Evolutionary conservation across 2,888 invertebrate species (phyloP), one percentile per base, ranked within the genome.

Genomic region (Erebia aethiops): DNA sequence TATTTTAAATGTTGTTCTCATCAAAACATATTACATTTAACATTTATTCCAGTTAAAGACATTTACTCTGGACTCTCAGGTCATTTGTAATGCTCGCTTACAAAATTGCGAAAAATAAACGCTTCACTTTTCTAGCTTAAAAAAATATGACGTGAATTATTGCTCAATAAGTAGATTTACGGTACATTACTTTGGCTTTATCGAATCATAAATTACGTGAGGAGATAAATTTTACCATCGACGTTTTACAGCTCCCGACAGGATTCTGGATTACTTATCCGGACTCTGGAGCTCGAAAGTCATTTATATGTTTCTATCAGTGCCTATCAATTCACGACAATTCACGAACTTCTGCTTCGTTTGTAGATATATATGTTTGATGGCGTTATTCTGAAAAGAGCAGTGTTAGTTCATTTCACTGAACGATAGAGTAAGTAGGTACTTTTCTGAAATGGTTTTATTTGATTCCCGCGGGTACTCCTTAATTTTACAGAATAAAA

Each of bases 181-280:
- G 62, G 62, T 49, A 62, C 49, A 62, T 62, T 62, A 49, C 49
- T 62, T 62, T 49, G 16, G 21, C 21, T 49, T 62, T 62, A 62
- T 62, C 62, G 62, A 62, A 62, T 62, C 46, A 46, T 62, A 62
- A 62, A 62, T 62, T 62, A 62, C 49, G 62, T 46, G 62, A 62
- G 46, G 43, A 46, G 62, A 62, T 62, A 62, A 62, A 62, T 62
- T 46, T 49, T 62, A 62, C 18, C 46, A 21, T 62, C 13, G 49
- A 62, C 46, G 62, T 62, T 60, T 61, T 49, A 62, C 62, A 62
- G 62, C 21, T 49, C 62, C 62, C 62, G 46, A 49, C 46, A 49
- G 46, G 46, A 21, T 62, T 21, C 46, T 21, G 46, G 46, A 49
- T 62, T 21, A 49, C 21, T 11, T 21, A 13, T 43, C 18, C 14